These are phyloP conservation scores for Neoniphon sammara DNA, from an alignment of 2,797 vertebrate species.

Conservation along the genomic window DNA sequence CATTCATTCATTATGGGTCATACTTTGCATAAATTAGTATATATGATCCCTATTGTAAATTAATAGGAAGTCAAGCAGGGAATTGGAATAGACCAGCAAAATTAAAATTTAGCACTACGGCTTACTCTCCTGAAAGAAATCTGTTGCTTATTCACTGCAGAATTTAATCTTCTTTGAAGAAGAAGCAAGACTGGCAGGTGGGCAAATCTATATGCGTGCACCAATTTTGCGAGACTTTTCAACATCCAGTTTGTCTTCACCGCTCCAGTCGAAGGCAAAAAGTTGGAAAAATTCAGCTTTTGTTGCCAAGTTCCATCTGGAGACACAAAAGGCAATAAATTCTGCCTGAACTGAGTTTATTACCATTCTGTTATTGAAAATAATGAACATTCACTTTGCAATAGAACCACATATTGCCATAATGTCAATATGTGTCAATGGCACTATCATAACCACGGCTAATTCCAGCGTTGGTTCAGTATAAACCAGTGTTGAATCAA, in stretches of 20 bases:
- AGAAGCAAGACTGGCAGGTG: not conserved
- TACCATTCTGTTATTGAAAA: conserved; percentile 43
- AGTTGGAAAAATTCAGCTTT: conserved; percentile 28
- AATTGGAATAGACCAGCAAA: conserved; percentile 2
- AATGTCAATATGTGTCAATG: conserved; percentile 22
- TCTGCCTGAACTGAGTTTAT: conserved; percentile 46
- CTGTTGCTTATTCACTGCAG: conserved; percentile 10
- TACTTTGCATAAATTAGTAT: too few species aligned
- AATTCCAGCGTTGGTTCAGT: too few species aligned
- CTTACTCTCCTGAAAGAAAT: not conserved
- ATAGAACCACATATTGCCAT: conserved; percentile 32
- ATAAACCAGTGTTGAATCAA: too few species aligned
- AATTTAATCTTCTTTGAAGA: conserved; percentile 8
- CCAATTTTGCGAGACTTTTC: conserved; percentile 19
- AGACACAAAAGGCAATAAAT: conserved; percentile 17
- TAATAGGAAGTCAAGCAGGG: too few species aligned
- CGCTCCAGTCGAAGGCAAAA: conserved; percentile 17
- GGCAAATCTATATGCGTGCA: conserved; percentile 9
- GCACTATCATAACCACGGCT: conserved; percentile 28
- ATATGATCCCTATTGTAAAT: too few species aligned
- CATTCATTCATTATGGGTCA: too few species aligned
- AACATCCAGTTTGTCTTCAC: conserved; percentile 23
- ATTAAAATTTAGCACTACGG: not conserved
- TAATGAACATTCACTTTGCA: conserved; percentile 40
- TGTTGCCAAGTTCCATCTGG: conserved; percentile 21